Base-by-base conservation (phyloP, 2,888 invertebrate species). In the Sepiola atlantica region DNA sequence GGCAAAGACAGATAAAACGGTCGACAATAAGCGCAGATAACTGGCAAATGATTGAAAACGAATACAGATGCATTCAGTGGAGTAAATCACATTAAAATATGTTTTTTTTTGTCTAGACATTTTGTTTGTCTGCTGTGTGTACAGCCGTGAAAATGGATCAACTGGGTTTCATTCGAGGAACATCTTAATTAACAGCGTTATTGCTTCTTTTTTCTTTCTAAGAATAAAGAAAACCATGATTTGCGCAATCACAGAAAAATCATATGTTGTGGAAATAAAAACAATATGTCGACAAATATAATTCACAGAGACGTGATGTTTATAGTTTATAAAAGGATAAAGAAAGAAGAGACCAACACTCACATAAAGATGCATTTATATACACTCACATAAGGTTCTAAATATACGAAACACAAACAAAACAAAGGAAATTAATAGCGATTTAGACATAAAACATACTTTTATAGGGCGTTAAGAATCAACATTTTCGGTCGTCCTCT, bases 11-110 rank as follows among this genome's bases (percentile, higher is more conserved):
- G n/a, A 77, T 77, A 77, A 77, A 77, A 77, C 77, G 77, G 77
- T 77, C 16, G 32, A 77, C 77, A 77, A 77, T 77, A 77, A n/a
- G n/a, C 16, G n/a, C 77, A 77, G 77, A 77, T 77, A 77, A 77
- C 77, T 77, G 77, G n/a, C n/a, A 77, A 77, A n/a, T 77, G 77
- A 77, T 77, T 77, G n/a, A n/a, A n/a, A 77, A 32, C 77, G 77
- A 77, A 77, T 77, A 32, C 77, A n/a, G n/a, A 77, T 77, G 77
- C 77, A 77, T 77, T 77, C n/a, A 77, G n/a, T 18, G 77, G 32
- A n/a, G 77, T 77, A 77, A 77, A 77, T 77, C 77, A 77, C 77
- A 77, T 77, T 77, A 77, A 77, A n/a, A 77, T 77, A 77, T 77
- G n/a, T n/a, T 18, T 18, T 24, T 24, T 77, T 77, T 77, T 77